Percentiles rank a stretch among this genome's conserved stretches.
Evolutionary conservation across 2,113 vertebrate species (phyloP).

Genomic region (Onychostoma macrolepis): DNA sequence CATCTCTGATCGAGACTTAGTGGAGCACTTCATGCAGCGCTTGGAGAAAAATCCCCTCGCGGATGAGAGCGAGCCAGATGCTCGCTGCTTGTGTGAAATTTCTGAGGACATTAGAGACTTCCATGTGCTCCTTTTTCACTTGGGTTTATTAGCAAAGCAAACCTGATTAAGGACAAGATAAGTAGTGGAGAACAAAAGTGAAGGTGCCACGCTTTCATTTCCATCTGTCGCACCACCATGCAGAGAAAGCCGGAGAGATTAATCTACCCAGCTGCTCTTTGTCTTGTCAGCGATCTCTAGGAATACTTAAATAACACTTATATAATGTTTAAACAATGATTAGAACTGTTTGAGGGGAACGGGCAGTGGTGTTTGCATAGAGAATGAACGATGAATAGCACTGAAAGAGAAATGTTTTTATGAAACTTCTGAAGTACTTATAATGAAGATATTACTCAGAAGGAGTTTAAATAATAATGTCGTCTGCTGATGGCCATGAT

Average conservation of each 20-base stretch:
- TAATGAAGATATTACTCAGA: conserved; percentile 29
- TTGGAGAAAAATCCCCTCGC: not conserved
- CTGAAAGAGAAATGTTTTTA: not conserved
- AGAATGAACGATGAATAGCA: not conserved
- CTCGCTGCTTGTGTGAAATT: conserved; percentile 37
- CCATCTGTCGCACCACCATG: conserved; percentile 65
- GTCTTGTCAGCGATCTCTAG: conserved; percentile 46
- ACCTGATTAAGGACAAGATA: conserved; percentile 63
- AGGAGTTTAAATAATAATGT: conserved; percentile 26
- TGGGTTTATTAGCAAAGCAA: conserved; percentile 60
- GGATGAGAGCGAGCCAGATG: conserved; percentile 22
- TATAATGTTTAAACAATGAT: conserved; percentile 43
- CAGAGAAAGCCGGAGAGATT: conserved; percentile 61
- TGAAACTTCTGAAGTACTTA: conserved; percentile 1
- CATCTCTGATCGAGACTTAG: conserved; percentile 72
- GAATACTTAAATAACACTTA: conserved; percentile 21
- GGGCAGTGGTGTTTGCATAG: not conserved
- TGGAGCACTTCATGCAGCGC: conserved; percentile 44
- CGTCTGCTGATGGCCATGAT: conserved; percentile 30
- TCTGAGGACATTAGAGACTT: conserved; percentile 5
- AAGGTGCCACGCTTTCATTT: conserved; percentile 64
- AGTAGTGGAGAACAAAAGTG: conserved; percentile 60
- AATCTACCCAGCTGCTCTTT: conserved; percentile 70
- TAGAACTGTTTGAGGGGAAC: conserved; percentile 20
- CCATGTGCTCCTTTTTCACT: conserved; percentile 26